Percentiles rank a stretch among this genome's conserved stretches.
Conservation (phyloP, 2,888 invertebrate species). For the Pristionchus fissidentatus region DNA sequence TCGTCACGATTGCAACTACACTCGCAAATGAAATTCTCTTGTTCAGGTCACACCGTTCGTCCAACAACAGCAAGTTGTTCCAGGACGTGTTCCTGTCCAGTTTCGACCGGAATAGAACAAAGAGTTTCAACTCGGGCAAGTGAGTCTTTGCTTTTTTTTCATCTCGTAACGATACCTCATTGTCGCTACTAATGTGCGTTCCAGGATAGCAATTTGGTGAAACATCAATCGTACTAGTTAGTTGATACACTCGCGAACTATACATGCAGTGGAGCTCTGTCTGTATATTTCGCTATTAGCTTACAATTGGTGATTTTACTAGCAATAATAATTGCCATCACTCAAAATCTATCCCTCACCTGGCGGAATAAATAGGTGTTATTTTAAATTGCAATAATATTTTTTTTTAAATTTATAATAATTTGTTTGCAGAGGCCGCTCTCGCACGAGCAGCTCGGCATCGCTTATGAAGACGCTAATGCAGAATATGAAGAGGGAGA, state of each 20-base stretch:
- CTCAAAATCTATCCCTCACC: too few relatives aligned
- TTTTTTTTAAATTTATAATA: background rate
- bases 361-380: too few relatives aligned
- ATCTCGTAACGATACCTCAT: background rate
- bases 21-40: background rate
- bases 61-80: slow-evolving; percentile 47
- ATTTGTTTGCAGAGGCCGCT: slow-evolving; percentile 54
- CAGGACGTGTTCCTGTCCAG: slow-evolving; percentile 37
- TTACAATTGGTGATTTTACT: background rate
- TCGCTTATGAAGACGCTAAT: slow-evolving; percentile 53
- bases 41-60: slow-evolving; percentile 18
- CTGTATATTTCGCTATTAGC: too few relatives aligned
- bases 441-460: slow-evolving; percentile 59
- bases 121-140: slow-evolving; percentile 34
- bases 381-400: too few relatives aligned
- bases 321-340: too few relatives aligned
- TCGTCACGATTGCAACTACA: background rate
- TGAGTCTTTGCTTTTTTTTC: slow-evolving; percentile 2
- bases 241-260: too few relatives aligned
- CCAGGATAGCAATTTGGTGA: background rate
- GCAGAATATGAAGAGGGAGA: slow-evolving; percentile 44
- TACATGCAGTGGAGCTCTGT: too few relatives aligned
- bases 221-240: background rate
- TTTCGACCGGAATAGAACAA: slow-evolving; percentile 38
- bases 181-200: background rate